Base-by-base conservation (phyloP, 2,113 vertebrate genomes). In the Mixornis gularis region DNA sequence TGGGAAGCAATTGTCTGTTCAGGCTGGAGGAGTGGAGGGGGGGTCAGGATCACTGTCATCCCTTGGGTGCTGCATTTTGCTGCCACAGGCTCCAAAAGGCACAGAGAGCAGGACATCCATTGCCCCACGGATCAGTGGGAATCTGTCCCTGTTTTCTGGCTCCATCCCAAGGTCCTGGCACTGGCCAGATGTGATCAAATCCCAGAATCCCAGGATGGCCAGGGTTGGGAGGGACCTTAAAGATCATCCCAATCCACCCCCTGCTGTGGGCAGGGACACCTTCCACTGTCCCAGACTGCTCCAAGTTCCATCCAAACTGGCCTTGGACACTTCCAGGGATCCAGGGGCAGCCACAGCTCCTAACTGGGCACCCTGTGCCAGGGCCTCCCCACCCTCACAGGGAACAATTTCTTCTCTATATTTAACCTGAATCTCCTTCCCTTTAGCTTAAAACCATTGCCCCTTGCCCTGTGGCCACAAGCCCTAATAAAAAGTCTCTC, bases 21-120 rank as follows among this genome's bases (percentile, higher is more conserved):
- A 97, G 76, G 97, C 97, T 26, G 98, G 96, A 34, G 97, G 97
- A 91, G 98, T 97, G 98, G 96, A 96, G 20, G 44, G 96, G 96
- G 15, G 89, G 5, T n/a, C 69, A 93, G 43, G 97, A 97, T 78
- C 62, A 4, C 2, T 80, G 96, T 3, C 56, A 51, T 17, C 55
- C 98, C 86, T 89, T 98, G 70, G 94, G 94, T 53, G 98, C 97
- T 17, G 97, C 96, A 0, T 98, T 98, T 96, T 94, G 36, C 97
- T 98, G 49, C 98, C 98, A 8, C 91, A 96, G 97, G 95, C 52
- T 97, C 98, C 91, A 96, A 38, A 38, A 38, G 97, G 95, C 52
- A 97, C 98, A 97, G 98, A 97, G 94, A 91, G 87, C 55, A 74
- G 82, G 73, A 41, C 1, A 13, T 48, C 87, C 77, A 22, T 24